These are phyloP conservation scores for Macquaria ambigua DNA, from an alignment of 2,113 vertebrate species.

Conservation along the genomic window DNA sequence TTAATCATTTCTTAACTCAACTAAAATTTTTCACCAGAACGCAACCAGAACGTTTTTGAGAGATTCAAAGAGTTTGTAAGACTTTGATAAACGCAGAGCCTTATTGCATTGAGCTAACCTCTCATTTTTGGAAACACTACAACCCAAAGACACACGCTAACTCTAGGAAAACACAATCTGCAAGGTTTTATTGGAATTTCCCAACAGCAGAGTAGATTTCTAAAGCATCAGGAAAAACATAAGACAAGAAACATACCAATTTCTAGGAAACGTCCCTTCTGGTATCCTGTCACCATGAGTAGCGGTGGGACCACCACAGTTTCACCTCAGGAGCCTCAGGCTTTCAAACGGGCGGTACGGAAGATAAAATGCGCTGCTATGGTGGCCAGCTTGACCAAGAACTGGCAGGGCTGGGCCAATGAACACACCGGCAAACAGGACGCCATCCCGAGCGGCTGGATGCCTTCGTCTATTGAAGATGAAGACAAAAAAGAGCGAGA, in stretches of 20 bases:
- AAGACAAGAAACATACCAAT: not conserved
- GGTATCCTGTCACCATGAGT: conserved; percentile 64
- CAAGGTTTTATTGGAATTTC: not conserved
- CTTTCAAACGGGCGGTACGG: conserved; percentile 72
- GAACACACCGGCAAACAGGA: conserved; percentile 78
- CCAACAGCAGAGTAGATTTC: not conserved
- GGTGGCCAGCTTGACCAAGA: conserved; percentile 82
- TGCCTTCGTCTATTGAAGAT: conserved; percentile 76
- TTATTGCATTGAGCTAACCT: not conserved
- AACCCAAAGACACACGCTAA: not conserved
- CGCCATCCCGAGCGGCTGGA: conserved; percentile 82
- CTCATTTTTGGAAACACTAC: not conserved
- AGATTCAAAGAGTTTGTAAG: not conserved
- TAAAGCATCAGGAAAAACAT: not conserved
- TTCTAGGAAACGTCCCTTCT: not conserved
- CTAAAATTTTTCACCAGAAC: not conserved
- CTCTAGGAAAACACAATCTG: not conserved
- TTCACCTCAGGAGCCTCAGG: conserved; percentile 56
- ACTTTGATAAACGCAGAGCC: not conserved
- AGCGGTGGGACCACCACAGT: conserved; percentile 29
- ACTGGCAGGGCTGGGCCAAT: conserved; percentile 86
- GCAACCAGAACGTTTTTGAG: not conserved
- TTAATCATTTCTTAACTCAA: too few species aligned
- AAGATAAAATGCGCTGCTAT: conserved; percentile 82
- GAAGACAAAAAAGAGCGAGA: conserved; percentile 35